Base-by-base conservation (phyloP, 2,888 invertebrate species). In the Epistrophe eligans region DNA sequence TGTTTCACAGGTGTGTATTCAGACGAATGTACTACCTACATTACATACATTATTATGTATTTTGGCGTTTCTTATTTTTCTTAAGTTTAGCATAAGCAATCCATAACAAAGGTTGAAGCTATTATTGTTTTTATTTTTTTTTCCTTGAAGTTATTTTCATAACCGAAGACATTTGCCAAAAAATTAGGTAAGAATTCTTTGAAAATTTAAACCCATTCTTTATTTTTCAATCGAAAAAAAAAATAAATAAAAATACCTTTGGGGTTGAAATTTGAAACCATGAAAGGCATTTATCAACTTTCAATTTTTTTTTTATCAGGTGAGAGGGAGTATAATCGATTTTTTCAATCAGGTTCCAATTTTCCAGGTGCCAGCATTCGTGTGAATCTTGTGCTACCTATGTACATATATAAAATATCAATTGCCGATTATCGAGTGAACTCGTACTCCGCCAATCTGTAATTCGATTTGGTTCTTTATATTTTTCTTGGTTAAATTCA, bases 351-450 rank as follows among this genome's bases (percentile, higher is more conserved):
- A 24, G 6, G 62, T 62, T 24, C 62, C 62, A 62, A 62, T 62
- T 62, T 62, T 62, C 62, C 62, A 62, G 62, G 62, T 62, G 62
- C 43, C 43, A 62, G 62, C 62, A 62, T 62, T 24, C 62, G 24
- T 62, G 62, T 43, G 43, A 62, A 24, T 24, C 15, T n/a, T 7
- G 13, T 13, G 55, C 55, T 52, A 52, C 4, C 7, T 24, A 24
- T 3, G 3, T 24, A 24, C 24, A 24, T 28, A 15, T 28, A 55
- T 40, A 24, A 5, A 24, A 43, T 43, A 24, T 62, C 62, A 40
- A 40, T 62, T 62, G 40, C 62, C 62, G 38, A 62, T 62, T 62
- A 62, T 62, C 40, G 24, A 62, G 43, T 62, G 19, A 62, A 43
- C 17, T 43, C 62, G 9, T 28, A 15, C 24, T 4, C 43, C 43